These are phyloP conservation scores for Ctenoplectra terminalis DNA, from an alignment of 1,140 invertebrate genomes.

Conservation along the genomic window DNA sequence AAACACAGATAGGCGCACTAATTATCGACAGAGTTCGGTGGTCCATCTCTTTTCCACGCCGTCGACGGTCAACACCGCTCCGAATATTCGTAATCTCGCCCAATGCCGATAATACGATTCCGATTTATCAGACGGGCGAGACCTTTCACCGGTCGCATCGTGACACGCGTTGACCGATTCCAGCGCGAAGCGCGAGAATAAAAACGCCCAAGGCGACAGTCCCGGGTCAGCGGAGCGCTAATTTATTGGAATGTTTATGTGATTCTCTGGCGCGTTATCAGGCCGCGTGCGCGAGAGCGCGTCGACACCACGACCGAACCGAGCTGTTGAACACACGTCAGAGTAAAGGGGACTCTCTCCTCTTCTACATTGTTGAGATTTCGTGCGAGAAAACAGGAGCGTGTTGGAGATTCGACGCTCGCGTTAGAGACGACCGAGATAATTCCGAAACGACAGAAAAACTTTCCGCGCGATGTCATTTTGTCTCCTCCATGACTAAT, in stretches of 20 bases:
- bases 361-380: not conserved
- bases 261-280: conserved; percentile 74
- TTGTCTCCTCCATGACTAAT: too few relatives aligned
- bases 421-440: not conserved
- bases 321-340: not conserved
- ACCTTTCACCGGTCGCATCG: conserved; percentile 69
- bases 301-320: conserved; percentile 3
- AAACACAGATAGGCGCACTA: conserved; percentile 13
- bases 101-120: conserved; percentile 34
- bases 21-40: conserved; percentile 11
- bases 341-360: not conserved
- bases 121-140: conserved; percentile 63
- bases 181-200: conserved; percentile 65
- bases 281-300: conserved; percentile 23
- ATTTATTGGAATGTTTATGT: conserved; percentile 84
- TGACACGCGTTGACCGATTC: conserved; percentile 74
- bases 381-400: conserved; percentile 14
- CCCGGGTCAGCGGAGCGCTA: conserved; percentile 81
- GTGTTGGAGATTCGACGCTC: not conserved
- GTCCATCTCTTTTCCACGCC: not conserved
- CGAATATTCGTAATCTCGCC: conserved; percentile 40
- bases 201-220: conserved; percentile 76
- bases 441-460: conserved; percentile 21
- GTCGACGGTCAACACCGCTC: not conserved
- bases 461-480: conserved; percentile 20